Conservation (phyloP, 2,113 vertebrate species). For the Salvelinus fontinalis region DNA sequence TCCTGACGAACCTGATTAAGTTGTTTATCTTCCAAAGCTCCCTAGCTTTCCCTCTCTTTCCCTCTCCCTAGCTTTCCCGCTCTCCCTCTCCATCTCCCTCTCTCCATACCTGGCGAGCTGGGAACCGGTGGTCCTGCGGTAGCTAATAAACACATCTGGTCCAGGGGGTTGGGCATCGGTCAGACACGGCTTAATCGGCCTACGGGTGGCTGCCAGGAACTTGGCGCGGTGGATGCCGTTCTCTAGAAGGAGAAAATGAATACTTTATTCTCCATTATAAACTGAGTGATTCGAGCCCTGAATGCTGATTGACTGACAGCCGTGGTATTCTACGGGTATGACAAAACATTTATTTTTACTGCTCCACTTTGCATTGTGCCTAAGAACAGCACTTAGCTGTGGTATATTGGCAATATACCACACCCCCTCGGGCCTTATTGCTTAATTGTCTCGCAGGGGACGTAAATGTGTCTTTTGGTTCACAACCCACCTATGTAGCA, state of each 20-base stretch:
- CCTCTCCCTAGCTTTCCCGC: background rate
- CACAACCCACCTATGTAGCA: constrained; percentile 69
- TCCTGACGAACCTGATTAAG: too few species aligned
- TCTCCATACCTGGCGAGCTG: constrained; percentile 91
- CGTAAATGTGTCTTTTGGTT: too few species aligned
- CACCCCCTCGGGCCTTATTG: too few species aligned
- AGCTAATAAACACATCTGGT: constrained; percentile 97
- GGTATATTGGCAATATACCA: too few species aligned
- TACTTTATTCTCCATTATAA: too few species aligned
- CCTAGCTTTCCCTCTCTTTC: background rate
- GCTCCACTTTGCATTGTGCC: too few species aligned
- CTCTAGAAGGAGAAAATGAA: background rate
- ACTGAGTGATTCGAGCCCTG: too few species aligned
- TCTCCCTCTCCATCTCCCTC: background rate
- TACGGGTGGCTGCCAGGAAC: constrained; percentile 77
- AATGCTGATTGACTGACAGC: too few species aligned
- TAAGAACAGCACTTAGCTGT: too few species aligned
- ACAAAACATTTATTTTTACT: too few species aligned
- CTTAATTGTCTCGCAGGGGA: too few species aligned
- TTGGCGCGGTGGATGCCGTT: constrained; percentile 87
- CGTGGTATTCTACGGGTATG: too few species aligned
- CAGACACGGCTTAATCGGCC: constrained; percentile 74
- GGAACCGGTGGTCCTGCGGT: constrained; percentile 88
- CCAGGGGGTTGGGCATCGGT: constrained; percentile 71
- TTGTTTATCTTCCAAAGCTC: background rate